phyloP scores from a whole-genome alignment of 2,888 invertebrate species.

The Criorhina ranunculi region DNA sequence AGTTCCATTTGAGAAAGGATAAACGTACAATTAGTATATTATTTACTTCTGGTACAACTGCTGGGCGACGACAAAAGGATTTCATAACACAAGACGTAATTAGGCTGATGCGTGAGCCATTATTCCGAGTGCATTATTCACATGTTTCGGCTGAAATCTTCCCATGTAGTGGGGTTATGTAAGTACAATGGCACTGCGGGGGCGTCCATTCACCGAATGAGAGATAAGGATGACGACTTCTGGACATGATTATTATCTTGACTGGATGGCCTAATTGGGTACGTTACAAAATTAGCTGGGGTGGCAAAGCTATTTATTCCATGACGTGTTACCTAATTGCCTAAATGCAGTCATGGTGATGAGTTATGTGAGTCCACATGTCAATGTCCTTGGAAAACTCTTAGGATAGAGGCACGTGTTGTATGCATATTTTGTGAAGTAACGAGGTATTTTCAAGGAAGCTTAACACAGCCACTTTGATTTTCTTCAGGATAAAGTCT shows the following conservation, averaged over 20 bases:
- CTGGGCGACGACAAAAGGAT: conserved; percentile 59
- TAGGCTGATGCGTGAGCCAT: conserved; percentile 63
- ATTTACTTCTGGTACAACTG: conserved; percentile 33
- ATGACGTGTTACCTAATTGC: conserved; percentile 23
- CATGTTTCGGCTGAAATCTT: conserved; percentile 17
- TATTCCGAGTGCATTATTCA: conserved; percentile 48
- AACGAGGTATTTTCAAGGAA: too few relatives aligned
- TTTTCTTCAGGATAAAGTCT: too few relatives aligned
- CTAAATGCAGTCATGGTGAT: neutral
- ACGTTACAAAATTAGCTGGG: conserved; percentile 20
- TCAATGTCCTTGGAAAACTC: neutral
- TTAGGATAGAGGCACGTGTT: neutral
- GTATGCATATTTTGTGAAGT: neutral
- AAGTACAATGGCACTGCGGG: neutral
- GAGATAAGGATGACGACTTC: conserved; percentile 52
- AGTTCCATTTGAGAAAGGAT: conserved; percentile 27
- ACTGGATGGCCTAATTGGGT: conserved; percentile 37
- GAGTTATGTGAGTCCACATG: neutral
- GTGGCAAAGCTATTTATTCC: neutral
- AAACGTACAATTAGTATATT: conserved; percentile 53
- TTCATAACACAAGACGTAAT: conserved; percentile 55
- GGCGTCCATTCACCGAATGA: conserved; percentile 1
- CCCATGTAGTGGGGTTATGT: neutral
- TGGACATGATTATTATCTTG: conserved; percentile 50
- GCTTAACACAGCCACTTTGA: too few relatives aligned